phyloP scores from a whole-genome alignment of 1,140 invertebrate genomes.

The Idris sp. region DNA sequence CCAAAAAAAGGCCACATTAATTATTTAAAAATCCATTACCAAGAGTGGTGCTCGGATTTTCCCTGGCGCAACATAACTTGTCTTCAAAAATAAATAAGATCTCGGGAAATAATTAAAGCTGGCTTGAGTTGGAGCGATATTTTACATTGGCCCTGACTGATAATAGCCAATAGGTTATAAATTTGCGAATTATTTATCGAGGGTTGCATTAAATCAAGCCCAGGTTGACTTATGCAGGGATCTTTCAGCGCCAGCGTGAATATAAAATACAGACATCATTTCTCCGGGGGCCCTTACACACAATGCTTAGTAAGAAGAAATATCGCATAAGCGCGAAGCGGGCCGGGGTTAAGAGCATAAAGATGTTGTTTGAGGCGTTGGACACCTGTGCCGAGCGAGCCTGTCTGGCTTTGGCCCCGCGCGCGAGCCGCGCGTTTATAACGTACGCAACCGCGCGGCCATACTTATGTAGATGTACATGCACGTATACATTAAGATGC shows the following conservation, averaged over 20 bases:
- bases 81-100: too few relatives aligned
- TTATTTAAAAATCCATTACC: too few relatives aligned
- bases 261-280: conserved; percentile 67
- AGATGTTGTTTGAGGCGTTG: conserved; percentile 65
- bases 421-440: conserved; percentile 53
- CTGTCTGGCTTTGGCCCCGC: conserved; percentile 26
- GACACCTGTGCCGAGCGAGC: conserved; percentile 61
- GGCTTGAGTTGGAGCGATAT: too few relatives aligned
- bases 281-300: conserved; percentile 51
- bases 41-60: too few relatives aligned
- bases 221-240: conserved; percentile 50
- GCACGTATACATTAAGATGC: conserved; percentile 77
- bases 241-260: conserved; percentile 60
- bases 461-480: conserved; percentile 68
- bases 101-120: too few relatives aligned
- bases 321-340: conserved; percentile 52
- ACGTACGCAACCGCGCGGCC: conserved; percentile 59
- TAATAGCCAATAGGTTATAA: conserved; percentile 60
- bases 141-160: conserved; percentile 48
- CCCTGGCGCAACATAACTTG: too few relatives aligned
- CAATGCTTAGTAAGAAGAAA: conserved; percentile 56
- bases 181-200: conserved; percentile 61
- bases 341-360: conserved; percentile 64
- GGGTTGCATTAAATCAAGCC: conserved; percentile 45
- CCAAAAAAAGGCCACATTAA: too few relatives aligned